Percentiles rank a stretch among this genome's conserved stretches.
phyloP scores from a whole-genome alignment of 2,888 invertebrate species.

The Patella depressa region DNA sequence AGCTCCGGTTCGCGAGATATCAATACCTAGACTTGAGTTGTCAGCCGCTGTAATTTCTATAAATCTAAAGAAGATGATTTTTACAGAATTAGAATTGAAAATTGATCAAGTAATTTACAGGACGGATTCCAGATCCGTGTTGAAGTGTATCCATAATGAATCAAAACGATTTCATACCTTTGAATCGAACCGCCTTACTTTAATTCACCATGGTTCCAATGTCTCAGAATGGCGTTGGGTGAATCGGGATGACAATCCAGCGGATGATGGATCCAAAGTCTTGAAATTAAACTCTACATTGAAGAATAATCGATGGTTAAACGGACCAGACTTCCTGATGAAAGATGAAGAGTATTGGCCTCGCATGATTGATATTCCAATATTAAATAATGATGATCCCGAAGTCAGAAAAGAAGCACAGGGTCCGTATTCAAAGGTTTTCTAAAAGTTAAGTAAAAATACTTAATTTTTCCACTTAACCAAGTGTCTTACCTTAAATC shows the following conservation, averaged over 20 bases:
- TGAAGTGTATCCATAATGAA: constrained; percentile 1
- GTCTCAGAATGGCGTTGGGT: constrained; percentile 3
- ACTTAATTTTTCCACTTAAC: no score
- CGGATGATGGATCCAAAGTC: constrained; percentile 2
- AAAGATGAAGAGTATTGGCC: no score
- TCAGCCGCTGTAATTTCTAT: background rate
- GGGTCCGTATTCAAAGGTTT: no score
- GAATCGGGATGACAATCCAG: background rate
- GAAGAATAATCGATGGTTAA: no score
- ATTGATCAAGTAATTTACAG: background rate
- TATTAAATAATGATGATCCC: no score
- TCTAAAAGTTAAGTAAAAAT: no score
- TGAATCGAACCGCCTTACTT: background rate
- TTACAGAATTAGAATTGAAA: background rate
- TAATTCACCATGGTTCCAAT: background rate
- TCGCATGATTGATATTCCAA: no score
- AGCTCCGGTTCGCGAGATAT: background rate
- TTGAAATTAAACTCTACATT: background rate
- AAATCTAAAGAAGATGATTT: background rate
- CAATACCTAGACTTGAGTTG: background rate
- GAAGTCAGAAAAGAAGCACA: no score
- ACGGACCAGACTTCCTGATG: no score
- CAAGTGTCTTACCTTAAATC: no score
- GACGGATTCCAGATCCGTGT: background rate
- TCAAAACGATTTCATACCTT: background rate